phyloP scores from a whole-genome alignment of 92 coral and sea anemone species.

The Porites rus region DNA sequence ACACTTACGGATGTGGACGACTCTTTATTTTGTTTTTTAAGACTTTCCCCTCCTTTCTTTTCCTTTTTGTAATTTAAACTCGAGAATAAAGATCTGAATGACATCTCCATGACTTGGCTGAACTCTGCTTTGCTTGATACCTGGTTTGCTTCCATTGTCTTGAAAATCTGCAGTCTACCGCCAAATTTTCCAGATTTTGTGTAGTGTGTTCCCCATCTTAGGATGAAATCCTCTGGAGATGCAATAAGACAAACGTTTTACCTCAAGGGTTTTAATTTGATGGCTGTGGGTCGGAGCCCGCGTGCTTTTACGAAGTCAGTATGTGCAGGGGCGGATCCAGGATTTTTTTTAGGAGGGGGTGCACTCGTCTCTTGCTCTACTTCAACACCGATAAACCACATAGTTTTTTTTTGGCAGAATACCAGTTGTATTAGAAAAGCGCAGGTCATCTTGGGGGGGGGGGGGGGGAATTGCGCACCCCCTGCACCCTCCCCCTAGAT shows the following conservation, averaged over 20 bases:
- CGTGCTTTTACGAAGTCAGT: too few species aligned
- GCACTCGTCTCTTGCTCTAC: too few species aligned
- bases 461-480: too few species aligned
- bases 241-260: not conserved
- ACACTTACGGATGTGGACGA: not conserved
- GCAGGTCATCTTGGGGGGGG: too few species aligned
- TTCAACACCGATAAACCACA: too few species aligned
- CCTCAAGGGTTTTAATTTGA: not conserved
- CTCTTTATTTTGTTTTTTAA: not conserved
- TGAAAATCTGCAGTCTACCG: slow-evolving; percentile 34
- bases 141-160: slow-evolving; percentile 18
- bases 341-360: too few species aligned
- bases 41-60: not conserved
- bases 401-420: too few species aligned
- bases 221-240: slow-evolving; percentile 32
- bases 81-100: slow-evolving; percentile 15
- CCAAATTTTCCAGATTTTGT: slow-evolving; percentile 44
- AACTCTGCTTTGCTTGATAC: slow-evolving; percentile 13
- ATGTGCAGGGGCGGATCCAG: too few species aligned
- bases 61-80: slow-evolving; percentile 10
- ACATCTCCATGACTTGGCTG: not conserved
- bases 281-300: not conserved
- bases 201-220: slow-evolving; percentile 52
- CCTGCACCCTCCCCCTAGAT: too few species aligned
- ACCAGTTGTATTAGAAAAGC: too few species aligned